These are phyloP conservation scores for Heterotis niloticus DNA, from an alignment of 2,113 vertebrate genomes.

Conservation along the genomic window DNA sequence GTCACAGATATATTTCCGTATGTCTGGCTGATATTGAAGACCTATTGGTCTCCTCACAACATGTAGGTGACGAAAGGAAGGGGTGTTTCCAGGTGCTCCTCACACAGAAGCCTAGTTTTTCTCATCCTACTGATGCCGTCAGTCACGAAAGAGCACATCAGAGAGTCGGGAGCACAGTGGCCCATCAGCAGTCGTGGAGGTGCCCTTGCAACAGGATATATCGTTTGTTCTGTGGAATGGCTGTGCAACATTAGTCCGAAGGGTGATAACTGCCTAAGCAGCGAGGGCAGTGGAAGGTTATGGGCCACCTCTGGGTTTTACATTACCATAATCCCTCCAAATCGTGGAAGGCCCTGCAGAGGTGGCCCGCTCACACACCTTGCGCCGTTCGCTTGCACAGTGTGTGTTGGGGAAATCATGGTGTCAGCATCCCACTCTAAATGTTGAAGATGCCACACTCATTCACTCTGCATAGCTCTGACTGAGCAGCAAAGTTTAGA, in stretches of 20 bases:
- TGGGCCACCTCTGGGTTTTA: conserved; percentile 16
- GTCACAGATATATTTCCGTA: too few species aligned
- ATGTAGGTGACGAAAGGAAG: background rate
- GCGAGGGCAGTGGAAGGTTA: background rate
- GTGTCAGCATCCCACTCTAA: conserved; percentile 1
- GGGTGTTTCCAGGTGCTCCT: background rate
- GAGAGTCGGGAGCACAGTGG: conserved; percentile 27
- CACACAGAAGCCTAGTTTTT: background rate
- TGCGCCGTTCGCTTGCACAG: conserved; percentile 4
- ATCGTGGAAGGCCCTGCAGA: background rate
- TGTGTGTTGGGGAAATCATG: background rate
- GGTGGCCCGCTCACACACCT: conserved; percentile 24
- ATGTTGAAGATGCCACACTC: background rate
- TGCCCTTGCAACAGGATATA: conserved; percentile 36
- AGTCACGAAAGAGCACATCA: conserved; percentile 18
- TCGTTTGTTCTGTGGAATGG: conserved; percentile 28
- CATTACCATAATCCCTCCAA: conserved; percentile 34
- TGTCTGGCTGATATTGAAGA: background rate
- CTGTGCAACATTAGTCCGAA: conserved; percentile 7
- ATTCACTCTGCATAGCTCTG: background rate
- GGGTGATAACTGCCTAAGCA: conserved; percentile 17
- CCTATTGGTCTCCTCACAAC: background rate
- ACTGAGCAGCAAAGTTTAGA: background rate
- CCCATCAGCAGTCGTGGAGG: conserved; percentile 31
- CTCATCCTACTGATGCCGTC: background rate